A percentile compares a stretch with the other conserved stretches of the same genome.
phyloP scores from a whole-genome alignment of 2,888 invertebrate genomes.

The Phengaris arion region DNA sequence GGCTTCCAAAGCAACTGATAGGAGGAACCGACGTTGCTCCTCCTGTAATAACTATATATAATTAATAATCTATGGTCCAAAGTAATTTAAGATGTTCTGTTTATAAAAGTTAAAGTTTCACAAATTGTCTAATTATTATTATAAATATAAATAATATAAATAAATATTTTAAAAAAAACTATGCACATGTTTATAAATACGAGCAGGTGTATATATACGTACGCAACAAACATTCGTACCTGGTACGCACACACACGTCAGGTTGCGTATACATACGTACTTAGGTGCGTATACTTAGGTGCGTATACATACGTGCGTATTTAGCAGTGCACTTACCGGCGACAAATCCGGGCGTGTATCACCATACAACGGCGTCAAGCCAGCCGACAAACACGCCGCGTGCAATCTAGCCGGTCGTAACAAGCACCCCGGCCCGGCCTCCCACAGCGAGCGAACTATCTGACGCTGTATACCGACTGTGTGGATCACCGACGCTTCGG shows the following conservation, averaged over 20 bases:
- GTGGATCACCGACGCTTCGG: slow-evolving; percentile 69
- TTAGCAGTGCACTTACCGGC: slow-evolving; percentile 47
- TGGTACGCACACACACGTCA: not conserved
- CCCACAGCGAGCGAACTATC: slow-evolving; percentile 78
- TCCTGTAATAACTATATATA: slow-evolving; percentile 55
- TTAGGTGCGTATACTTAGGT: not conserved
- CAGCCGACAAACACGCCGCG: slow-evolving; percentile 77
- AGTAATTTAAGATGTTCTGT: too few relatives aligned
- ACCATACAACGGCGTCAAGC: slow-evolving; percentile 79
- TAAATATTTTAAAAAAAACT: too few relatives aligned
- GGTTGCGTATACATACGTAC: not conserved
- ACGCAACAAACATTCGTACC: not conserved
- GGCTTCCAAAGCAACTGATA: slow-evolving; percentile 90
- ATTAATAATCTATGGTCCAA: not conserved
- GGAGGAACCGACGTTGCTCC: slow-evolving; percentile 85
- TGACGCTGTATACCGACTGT: slow-evolving; percentile 82
- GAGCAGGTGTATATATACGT: not conserved
- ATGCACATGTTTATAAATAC: not conserved
- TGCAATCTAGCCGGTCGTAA: slow-evolving; percentile 80
- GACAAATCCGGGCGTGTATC: slow-evolving; percentile 51
- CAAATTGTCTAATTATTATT: too few relatives aligned
- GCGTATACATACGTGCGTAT: not conserved
- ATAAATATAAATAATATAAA: too few relatives aligned
- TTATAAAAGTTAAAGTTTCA: too few relatives aligned
- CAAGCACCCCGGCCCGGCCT: slow-evolving; percentile 80